Base-by-base conservation (phyloP, 2,888 invertebrate genomes). In the Nemurella pictetii region DNA sequence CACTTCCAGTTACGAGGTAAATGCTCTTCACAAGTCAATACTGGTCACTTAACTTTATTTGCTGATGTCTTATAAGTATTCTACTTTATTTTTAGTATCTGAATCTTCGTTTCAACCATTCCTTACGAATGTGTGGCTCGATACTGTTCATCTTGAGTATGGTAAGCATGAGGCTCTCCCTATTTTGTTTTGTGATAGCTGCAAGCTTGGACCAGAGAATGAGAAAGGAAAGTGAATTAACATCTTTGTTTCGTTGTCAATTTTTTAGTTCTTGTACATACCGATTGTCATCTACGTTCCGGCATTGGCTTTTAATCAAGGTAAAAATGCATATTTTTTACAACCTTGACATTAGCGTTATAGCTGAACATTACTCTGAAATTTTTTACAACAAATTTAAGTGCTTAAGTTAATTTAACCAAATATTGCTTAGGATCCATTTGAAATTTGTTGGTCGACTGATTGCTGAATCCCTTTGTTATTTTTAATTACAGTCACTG, bases 241-340 rank as follows among this genome's bases (percentile, higher is more conserved):
- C 3, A 32, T 32, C 32, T 32, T 32, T 5, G 3, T 32, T 32
- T 32, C 32, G 9, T 32, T 32, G 32, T 9, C 4, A 32, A 32
- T 29, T 80, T 89, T 89, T 1, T 88, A 91, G 91, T 89, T 95
- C 89, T 91, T 95, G 27, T 95, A 95, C 89, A 95, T 95, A 89
- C 96, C 97, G 0, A 94, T 97, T 85, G 97, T 97, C 0, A 94
- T 97, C 86, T 97, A 97, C 89, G 97, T 97, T 4, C 97, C 97
- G 83, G 96, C 97, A 0, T 91, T 97, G 88, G 97, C 97, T 0
- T 94, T 97, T 88, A 94, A 94, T 90, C 95, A 96, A 94, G 94
- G 94, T 94, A 92, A 88, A 87, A 2, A 27, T 5, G 26, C 12
- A 26, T 75, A 36, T 84, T 78, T 81, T 75, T 85, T 84, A 84